Conservation (phyloP, 2,113 vertebrate species). For the Eulacestoma nigropectus region DNA sequence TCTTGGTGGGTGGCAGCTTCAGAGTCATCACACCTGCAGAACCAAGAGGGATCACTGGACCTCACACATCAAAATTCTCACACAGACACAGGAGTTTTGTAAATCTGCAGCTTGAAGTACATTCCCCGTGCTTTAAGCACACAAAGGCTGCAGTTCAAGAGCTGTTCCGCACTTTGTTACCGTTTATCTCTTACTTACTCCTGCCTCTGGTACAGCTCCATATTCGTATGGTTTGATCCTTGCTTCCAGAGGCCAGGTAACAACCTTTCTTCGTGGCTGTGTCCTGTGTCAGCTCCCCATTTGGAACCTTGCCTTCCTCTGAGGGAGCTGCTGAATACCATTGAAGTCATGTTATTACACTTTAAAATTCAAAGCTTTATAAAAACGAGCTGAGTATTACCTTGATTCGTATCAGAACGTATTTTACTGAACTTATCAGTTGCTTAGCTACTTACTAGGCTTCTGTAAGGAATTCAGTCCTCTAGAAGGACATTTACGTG, state of each 20-base stretch:
- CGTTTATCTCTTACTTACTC: constrained; percentile 68
- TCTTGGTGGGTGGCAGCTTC: constrained; percentile 90
- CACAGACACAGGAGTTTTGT: background rate
- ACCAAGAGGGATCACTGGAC: background rate
- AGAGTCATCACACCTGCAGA: constrained; percentile 80
- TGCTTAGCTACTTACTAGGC: background rate
- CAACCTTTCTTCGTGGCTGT: constrained; percentile 62
- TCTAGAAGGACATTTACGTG: background rate
- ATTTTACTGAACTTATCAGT: background rate
- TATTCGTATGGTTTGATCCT: constrained; percentile 91
- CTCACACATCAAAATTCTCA: background rate
- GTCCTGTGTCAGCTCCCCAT: constrained; percentile 56
- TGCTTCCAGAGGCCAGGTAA: constrained; percentile 91
- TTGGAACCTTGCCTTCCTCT: constrained; percentile 58
- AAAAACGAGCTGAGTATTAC: background rate
- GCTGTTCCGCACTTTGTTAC: no score
- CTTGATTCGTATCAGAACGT: background rate
- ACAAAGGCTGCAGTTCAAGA: background rate
- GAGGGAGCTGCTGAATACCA: background rate
- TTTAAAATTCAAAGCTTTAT: background rate
- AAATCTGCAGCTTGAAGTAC: background rate
- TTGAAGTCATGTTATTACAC: background rate
- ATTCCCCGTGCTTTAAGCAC: background rate
- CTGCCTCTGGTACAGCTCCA: constrained; percentile 88
- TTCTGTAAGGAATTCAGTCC: background rate